These are phyloP conservation scores for Hemicordylus capensis DNA, from an alignment of 2,113 vertebrate genomes.

Conservation along the genomic window DNA sequence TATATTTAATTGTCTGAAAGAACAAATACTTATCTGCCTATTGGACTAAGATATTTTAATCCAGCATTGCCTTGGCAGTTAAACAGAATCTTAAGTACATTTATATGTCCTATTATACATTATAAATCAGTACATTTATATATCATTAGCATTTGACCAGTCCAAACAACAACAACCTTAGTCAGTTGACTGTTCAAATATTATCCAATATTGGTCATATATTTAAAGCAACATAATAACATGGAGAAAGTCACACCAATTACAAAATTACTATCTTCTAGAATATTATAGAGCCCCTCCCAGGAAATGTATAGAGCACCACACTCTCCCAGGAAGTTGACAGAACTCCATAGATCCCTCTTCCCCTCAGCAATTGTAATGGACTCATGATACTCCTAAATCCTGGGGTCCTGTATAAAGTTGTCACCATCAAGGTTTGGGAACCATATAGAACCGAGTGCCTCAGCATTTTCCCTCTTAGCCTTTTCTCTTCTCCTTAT, in stretches of 20 bases:
- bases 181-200: background rate
- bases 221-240: background rate
- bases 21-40: constrained; percentile 55
- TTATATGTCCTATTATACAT: background rate
- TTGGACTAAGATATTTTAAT: constrained; percentile 56
- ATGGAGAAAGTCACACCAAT: background rate
- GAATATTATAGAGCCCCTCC: background rate
- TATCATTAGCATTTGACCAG: background rate
- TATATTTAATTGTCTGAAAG: constrained; percentile 53
- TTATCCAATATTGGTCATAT: too few relatives aligned
- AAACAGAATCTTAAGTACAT: constrained; percentile 30
- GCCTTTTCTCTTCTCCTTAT: background rate
- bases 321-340: background rate
- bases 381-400: background rate
- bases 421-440: background rate
- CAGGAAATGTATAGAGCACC: background rate
- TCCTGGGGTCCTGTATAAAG: background rate
- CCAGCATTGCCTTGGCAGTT: constrained; percentile 51
- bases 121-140: constrained; percentile 21
- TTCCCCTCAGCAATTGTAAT: background rate
- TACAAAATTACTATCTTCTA: background rate
- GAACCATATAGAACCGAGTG: background rate
- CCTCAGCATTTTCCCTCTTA: background rate
- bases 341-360: background rate
- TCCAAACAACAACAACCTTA: background rate